phyloP scores from a whole-genome alignment of 2,797 vertebrate genomes.

The Cottoperca gobio region DNA sequence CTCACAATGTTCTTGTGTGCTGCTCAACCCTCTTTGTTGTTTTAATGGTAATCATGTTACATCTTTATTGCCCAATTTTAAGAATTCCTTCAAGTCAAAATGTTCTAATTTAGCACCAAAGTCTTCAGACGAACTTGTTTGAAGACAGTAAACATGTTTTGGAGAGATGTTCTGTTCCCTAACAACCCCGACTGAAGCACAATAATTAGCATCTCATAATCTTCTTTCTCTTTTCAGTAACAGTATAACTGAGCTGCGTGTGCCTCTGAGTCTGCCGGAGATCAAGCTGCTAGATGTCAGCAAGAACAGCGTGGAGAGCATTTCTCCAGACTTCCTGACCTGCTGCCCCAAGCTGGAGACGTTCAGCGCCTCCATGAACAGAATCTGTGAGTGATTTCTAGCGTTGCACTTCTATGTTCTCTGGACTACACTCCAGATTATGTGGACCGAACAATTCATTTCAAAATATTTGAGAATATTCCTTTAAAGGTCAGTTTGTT shows the following conservation, averaged over 20 bases:
- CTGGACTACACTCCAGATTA: neutral
- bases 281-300: slow-evolving; percentile 92
- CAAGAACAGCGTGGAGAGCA: slow-evolving; percentile 88
- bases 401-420: too few relatives aligned
- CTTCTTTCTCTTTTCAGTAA: slow-evolving; percentile 75
- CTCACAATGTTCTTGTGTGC: neutral
- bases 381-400: slow-evolving; percentile 92
- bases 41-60: neutral
- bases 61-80: neutral
- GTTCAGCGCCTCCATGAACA: slow-evolving; percentile 90
- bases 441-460: neutral
- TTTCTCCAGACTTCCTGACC: slow-evolving; percentile 85
- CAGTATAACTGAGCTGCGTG: slow-evolving; percentile 82
- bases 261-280: slow-evolving; percentile 85
- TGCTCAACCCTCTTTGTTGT: neutral
- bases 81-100: neutral
- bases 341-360: slow-evolving; percentile 91
- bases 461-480: neutral
- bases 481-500: neutral
- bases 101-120: neutral
- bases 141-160: neutral
- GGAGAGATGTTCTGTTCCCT: neutral
- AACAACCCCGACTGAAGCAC: neutral
- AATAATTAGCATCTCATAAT: neutral
- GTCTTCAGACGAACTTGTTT: too few relatives aligned